A percentile compares a stretch with the other conserved stretches of the same genome.
These are phyloP conservation scores for Epinephelus fuscoguttatus DNA, from an alignment of 2,113 vertebrate genomes.

Conservation along the genomic window DNA sequence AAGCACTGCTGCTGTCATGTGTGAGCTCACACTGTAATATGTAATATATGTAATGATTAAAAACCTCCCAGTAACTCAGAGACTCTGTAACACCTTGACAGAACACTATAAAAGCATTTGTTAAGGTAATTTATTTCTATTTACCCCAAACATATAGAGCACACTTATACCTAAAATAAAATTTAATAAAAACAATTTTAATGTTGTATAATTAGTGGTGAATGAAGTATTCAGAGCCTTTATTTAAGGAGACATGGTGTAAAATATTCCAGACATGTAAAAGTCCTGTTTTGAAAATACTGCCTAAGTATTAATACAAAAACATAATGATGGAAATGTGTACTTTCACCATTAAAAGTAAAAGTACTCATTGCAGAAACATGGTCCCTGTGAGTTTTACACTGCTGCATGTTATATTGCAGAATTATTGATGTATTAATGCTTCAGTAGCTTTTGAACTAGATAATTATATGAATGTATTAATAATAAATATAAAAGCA, in stretches of 20 bases:
- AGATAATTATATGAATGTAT: no score
- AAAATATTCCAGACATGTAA: no score
- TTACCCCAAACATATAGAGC: neutral
- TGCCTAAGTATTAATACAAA: no score
- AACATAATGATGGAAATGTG: no score
- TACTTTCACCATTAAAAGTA: neutral
- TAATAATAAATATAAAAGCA: no score
- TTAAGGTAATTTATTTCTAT: neutral
- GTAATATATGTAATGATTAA: no score
- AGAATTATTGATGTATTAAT: neutral
- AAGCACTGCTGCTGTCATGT: slow-evolving; percentile 31
- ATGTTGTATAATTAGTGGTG: neutral
- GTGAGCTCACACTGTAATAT: neutral
- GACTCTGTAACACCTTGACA: neutral
- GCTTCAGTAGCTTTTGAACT: no score
- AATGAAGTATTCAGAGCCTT: neutral
- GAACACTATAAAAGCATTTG: neutral
- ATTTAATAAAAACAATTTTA: neutral
- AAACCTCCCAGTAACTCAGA: no score
- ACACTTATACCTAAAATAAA: neutral
- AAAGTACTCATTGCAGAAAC: neutral
- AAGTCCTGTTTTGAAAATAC: no score
- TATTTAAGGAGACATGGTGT: no score
- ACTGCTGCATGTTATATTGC: neutral
- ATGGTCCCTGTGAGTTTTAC: neutral